A percentile compares a stretch with the other conserved stretches of the same genome.
These are phyloP conservation scores for Linyphia triangularis DNA, from an alignment of 2,888 invertebrate genomes.

Conservation along the genomic window DNA sequence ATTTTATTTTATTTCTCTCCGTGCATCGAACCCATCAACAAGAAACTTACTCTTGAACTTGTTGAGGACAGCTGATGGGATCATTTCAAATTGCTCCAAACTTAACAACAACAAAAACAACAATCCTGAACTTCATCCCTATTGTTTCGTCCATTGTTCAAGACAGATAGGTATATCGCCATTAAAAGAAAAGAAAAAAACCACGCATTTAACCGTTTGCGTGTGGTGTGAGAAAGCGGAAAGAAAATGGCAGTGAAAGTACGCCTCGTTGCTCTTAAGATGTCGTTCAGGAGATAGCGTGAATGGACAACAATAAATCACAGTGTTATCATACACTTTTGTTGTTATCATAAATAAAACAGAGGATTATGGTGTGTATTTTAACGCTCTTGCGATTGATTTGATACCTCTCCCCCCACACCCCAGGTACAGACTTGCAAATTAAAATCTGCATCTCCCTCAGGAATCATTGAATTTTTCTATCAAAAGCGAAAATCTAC, in stretches of 20 bases:
- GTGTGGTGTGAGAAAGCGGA: background rate
- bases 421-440: too few species aligned
- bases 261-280: background rate
- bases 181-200: background rate
- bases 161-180: background rate
- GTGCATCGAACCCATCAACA: background rate
- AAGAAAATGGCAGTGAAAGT: slow-evolving; percentile 29
- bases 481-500: too few species aligned
- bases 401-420: too few species aligned
- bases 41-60: background rate
- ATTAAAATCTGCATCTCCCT: too few species aligned
- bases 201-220: slow-evolving; percentile 15
- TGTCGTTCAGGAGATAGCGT: background rate
- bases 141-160: slow-evolving; percentile 16
- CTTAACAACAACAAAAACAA: background rate
- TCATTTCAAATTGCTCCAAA: background rate
- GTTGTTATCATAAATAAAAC: too few species aligned
- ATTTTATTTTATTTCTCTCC: background rate
- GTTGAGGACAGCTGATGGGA: background rate
- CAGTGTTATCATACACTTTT: too few species aligned
- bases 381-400: too few species aligned
- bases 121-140: slow-evolving; percentile 33
- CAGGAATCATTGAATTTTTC: too few species aligned
- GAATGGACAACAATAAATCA: background rate
- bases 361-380: too few species aligned